Evolutionary conservation across 2,888 invertebrate genomes (phyloP).

Genomic region (Leptinotarsa haldemani): DNA sequence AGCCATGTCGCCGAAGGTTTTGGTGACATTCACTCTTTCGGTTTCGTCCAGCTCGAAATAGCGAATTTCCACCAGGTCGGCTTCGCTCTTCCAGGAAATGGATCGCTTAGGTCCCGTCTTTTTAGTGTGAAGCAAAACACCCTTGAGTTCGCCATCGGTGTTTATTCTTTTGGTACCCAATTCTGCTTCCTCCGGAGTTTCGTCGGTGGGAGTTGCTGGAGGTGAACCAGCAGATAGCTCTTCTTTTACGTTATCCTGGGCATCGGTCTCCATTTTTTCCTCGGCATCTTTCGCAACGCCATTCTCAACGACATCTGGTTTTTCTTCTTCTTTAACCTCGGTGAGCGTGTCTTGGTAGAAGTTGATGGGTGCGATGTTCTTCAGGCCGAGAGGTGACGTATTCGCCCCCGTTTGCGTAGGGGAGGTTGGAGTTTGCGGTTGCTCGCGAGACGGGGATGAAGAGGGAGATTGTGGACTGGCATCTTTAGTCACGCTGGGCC

Average conservation of each 20-base stretch:
- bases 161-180: constrained; percentile 44
- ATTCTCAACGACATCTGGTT: constrained; percentile 40
- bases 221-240: constrained; percentile 28
- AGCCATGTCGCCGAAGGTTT: constrained; percentile 91
- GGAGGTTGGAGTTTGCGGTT: constrained; percentile 52
- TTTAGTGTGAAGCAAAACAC: constrained; percentile 80
- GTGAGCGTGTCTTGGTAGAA: constrained; percentile 92
- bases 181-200: constrained; percentile 65
- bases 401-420: constrained; percentile 53
- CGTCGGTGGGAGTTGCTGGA: constrained; percentile 56
- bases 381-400: constrained; percentile 61
- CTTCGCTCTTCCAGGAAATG: constrained; percentile 81
- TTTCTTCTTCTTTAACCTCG: constrained; percentile 61
- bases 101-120: constrained; percentile 83
- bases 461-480: constrained; percentile 48
- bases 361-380: constrained; percentile 72
- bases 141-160: constrained; percentile 74
- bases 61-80: constrained; percentile 82
- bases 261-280: constrained; percentile 46
- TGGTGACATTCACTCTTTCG: constrained; percentile 94
- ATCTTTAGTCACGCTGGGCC: constrained; percentile 78
- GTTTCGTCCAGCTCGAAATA: constrained; percentile 96
- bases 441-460: constrained; percentile 56
- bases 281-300: constrained; percentile 50
- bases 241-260: constrained; percentile 48